Evolutionary conservation across 2,888 invertebrate species (phyloP), one percentile per base, ranked within the genome.

Genomic region (Scotopteryx bipunctaria): DNA sequence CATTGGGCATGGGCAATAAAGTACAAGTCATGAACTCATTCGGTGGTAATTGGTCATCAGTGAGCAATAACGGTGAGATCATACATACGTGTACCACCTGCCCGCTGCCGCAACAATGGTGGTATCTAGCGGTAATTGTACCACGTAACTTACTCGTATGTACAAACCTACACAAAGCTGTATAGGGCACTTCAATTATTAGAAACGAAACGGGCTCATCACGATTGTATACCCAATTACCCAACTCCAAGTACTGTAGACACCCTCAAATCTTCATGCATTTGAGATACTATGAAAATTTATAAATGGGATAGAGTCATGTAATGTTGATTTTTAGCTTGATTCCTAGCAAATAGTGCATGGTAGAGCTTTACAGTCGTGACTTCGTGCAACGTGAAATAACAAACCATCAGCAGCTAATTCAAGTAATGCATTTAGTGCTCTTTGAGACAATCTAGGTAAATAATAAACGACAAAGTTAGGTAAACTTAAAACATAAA

Each of bases 51-150:
- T 79, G 81, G 78, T 80, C 81, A 80, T 76, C 75, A 78, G 76
- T 86, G 85, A 86, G 86, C 86, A 85, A 86, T 80, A 73, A 67
- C 69, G 79, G 78, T 87, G 87, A 86, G 84, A 81, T 87, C 87
- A 87, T 72, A 65, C 66, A 67, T 66, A 64, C 61, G 64, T 66
- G 70, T 73, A 78, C 80, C 51, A 57, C 58, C 61, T 58, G 58
- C 80, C 51, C 55, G 56, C 61, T 58, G 58, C 77, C 66, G 44
- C 6, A 23, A 42, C 47, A 44, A 54, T 60, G 40, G 57, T 67
- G 69, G 69, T 72, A 73, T 72, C 70, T 72, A 74, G 66, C 66
- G 55, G 71, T 67, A 66, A 66, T 69, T 57, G 42, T 32, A 51
- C 45, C 42, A 49, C 49, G 53, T 55, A 53, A 48, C 23, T 35